These are phyloP conservation scores for Sogatella furcifera DNA, from an alignment of 1,140 invertebrate genomes.

Conservation along the genomic window DNA sequence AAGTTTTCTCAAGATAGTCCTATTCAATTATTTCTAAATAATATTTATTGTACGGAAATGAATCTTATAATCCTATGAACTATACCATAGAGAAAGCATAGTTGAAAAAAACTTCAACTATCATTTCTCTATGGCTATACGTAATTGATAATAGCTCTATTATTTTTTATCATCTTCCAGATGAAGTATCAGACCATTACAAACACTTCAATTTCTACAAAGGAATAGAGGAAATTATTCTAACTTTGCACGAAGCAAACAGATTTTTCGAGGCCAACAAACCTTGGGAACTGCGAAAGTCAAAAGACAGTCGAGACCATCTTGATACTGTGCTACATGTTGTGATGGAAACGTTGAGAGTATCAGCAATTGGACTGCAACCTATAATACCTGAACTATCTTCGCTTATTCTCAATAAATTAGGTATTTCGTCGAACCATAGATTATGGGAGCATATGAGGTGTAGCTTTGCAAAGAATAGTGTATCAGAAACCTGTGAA, in stretches of 20 bases:
- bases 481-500: constrained; percentile 12
- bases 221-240: constrained; percentile 66
- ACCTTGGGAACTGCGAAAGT: constrained; percentile 77
- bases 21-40: no score
- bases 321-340: constrained; percentile 67
- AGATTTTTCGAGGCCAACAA: constrained; percentile 71
- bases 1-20: no score
- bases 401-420: constrained; percentile 51
- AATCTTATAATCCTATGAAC: no score
- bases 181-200: constrained; percentile 53
- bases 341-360: constrained; percentile 70
- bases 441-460: constrained; percentile 41
- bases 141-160: no score
- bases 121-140: no score
- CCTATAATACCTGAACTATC: constrained; percentile 74
- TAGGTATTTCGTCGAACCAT: constrained; percentile 39
- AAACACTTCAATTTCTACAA: constrained; percentile 71
- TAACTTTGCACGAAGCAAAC: constrained; percentile 65
- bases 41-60: no score
- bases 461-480: constrained; percentile 5
- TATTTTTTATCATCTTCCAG: constrained; percentile 30
- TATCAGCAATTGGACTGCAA: constrained; percentile 59
- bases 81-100: no score
- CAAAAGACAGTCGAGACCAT: constrained; percentile 35
- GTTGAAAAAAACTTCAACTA: no score